Evolutionary conservation across 2,797 vertebrate species (phyloP), one percentile per base, ranked within the genome.

Genomic region (Hippopotamyrus pictus): DNA sequence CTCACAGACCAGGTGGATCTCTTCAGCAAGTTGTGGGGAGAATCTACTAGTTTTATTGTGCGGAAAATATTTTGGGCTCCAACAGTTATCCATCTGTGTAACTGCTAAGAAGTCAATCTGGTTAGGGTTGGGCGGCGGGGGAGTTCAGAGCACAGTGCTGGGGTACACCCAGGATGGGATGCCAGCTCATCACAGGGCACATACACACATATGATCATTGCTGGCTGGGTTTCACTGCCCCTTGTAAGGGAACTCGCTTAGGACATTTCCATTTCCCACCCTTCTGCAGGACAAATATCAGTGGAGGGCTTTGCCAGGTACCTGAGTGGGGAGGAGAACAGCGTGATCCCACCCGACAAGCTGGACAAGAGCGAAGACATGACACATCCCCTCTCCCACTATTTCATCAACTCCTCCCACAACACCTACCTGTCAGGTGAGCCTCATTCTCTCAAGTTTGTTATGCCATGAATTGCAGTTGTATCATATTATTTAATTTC

Each of bases 321-420:
- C 88, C 95, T 99, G 91, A 97, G 94, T 0, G 97, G 97, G 41
- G 98, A 98, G 89, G 98, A 99, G 94, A 99, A 99, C 33, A 96
- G 96, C 48, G 98, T 99, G 0, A 97, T 99, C 87, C 97, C 98
- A 11, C 98, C 97, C 0, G 99, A 99, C 95, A 99, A 99, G 96
- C 95, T 99, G 96, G 99, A 99, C 96, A 95, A 97, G 95, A 99
- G 97, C 89, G 99, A 99, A 95, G 98, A 99, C 93, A 99, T 99
- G 98, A 97, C 97, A 90, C 94, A 98, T 90, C 98, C 98, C 9
- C 96, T 99, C 86, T 98, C 98, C 90, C 98, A 99, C 93, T 99
- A 99, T 92, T 99, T 99, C 95, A 99, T 99, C 94, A 99, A 99
- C 94, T 99, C 99, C 83, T 99, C 99, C 3, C 99, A 99, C 94